Percentiles rank a stretch among this genome's conserved stretches.
phyloP scores from a whole-genome alignment of 2,888 invertebrate genomes.

The Mimumesa dahlbomi region DNA sequence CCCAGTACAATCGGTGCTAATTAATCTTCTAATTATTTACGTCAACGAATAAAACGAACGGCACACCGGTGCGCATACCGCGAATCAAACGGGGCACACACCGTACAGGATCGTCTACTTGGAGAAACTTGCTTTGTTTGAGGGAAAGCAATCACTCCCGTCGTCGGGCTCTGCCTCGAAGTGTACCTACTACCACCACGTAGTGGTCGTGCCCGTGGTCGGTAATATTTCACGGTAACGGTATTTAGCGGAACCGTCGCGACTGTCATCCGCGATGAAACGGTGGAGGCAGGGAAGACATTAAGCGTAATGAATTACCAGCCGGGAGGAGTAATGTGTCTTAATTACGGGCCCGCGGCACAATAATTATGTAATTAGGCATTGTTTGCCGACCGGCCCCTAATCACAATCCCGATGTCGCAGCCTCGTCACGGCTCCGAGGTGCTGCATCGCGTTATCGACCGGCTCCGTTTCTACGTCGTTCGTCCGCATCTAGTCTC shows the following conservation, averaged over 20 bases:
- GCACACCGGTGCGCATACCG: not conserved
- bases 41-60: constrained; percentile 25
- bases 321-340: constrained; percentile 77
- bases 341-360: constrained; percentile 76
- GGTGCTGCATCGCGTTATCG: constrained; percentile 66
- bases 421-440: constrained; percentile 67
- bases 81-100: constrained; percentile 26
- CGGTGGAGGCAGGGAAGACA: constrained; percentile 74
- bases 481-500: constrained; percentile 51
- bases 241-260: constrained; percentile 73
- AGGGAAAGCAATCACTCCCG: constrained; percentile 39
- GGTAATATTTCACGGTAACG: constrained; percentile 75
- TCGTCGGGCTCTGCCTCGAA: too few relatives aligned
- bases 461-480: constrained; percentile 61
- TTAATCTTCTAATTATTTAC: constrained; percentile 35
- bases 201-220: constrained; percentile 44
- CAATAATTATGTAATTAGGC: constrained; percentile 79
- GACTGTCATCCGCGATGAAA: constrained; percentile 77
- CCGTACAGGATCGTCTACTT: constrained; percentile 7
- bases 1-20: constrained; percentile 26
- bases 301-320: constrained; percentile 79
- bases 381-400: constrained; percentile 76
- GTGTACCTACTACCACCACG: too few relatives aligned
- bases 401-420: constrained; percentile 72
- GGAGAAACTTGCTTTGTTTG: constrained; percentile 40